Percentiles rank a stretch among this genome's conserved stretches.
These are phyloP conservation scores for Echinometra lucunter DNA, from an alignment of 53 echinoderm and acorn worm species.

Conservation along the genomic window DNA sequence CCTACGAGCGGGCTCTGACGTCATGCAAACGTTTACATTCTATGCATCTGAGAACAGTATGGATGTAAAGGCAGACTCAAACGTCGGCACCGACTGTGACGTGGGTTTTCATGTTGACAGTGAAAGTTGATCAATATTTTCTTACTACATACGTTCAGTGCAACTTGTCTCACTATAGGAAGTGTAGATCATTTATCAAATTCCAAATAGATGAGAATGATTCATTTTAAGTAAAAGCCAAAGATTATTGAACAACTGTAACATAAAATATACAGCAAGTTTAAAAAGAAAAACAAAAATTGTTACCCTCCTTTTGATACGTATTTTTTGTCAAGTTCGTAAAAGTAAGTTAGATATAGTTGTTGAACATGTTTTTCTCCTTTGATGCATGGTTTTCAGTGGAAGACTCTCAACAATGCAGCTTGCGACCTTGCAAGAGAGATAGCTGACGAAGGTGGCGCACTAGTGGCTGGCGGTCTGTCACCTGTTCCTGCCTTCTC, in stretches of 20 bases:
- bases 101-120: neutral
- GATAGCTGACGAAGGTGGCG: constrained; percentile 80
- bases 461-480: constrained; percentile 81
- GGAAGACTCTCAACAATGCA: constrained; percentile 53
- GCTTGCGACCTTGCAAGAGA: constrained; percentile 84
- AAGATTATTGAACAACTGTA: no score
- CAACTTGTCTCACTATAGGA: neutral
- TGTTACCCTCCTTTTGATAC: neutral
- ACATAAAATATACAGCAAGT: no score
- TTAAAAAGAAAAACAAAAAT: no score
- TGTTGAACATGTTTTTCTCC: neutral
- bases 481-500: constrained; percentile 69
- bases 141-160: neutral
- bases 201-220: neutral
- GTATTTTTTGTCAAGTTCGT: neutral
- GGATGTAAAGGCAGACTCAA: neutral
- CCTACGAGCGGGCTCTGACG: constrained; percentile 87
- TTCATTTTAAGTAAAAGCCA: neutral
- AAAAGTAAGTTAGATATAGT: neutral
- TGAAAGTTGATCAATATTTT: neutral
- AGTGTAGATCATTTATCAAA: neutral
- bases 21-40: constrained; percentile 91
- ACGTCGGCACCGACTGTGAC: neutral
- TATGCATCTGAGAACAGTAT: constrained; percentile 74
- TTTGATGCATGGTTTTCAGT: constrained; percentile 52